These are phyloP conservation scores for Eidolon dupreanum DNA, from an alignment of 2,797 vertebrate species.

Conservation along the genomic window DNA sequence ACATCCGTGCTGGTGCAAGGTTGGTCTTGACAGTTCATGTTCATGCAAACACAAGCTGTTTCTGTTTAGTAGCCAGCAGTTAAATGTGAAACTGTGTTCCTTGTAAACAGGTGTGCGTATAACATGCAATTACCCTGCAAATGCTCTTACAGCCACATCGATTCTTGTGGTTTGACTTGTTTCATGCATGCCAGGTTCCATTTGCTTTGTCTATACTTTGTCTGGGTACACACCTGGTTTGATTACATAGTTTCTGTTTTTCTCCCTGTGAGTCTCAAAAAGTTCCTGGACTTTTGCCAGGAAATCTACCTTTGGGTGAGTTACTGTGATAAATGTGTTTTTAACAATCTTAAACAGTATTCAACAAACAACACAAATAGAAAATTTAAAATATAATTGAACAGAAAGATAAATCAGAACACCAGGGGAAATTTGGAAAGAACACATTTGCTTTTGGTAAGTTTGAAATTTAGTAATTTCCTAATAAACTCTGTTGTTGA, in stretches of 20 bases:
- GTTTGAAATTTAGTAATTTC: conserved; percentile 26
- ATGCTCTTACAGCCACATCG: neutral
- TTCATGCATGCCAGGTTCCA: neutral
- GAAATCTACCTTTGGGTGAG: neutral
- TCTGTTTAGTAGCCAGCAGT: neutral
- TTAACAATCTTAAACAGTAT: conserved; percentile 28
- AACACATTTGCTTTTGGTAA: neutral
- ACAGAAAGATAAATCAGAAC: neutral
- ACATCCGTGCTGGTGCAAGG: neutral
- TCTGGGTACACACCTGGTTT: neutral
- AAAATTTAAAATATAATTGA: neutral
- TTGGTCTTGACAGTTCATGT: neutral
- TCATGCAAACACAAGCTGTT: conserved; percentile 11
- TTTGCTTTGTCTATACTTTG: conserved; percentile 53
- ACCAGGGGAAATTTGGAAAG: neutral
- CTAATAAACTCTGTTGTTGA: neutral
- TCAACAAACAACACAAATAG: neutral
- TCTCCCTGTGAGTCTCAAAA: neutral
- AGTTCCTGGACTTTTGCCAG: conserved; percentile 16
- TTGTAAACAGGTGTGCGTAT: conserved; percentile 51
- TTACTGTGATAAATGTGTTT: neutral
- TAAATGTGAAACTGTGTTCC: conserved; percentile 11
- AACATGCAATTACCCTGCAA: neutral
- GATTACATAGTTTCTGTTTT: neutral
- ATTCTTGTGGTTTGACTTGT: conserved; percentile 53